Evolutionary conservation across 1,140 invertebrate genomes (phyloP), one percentile per base, ranked within the genome.

Genomic region (Trachymyrmex septentrionalis): DNA sequence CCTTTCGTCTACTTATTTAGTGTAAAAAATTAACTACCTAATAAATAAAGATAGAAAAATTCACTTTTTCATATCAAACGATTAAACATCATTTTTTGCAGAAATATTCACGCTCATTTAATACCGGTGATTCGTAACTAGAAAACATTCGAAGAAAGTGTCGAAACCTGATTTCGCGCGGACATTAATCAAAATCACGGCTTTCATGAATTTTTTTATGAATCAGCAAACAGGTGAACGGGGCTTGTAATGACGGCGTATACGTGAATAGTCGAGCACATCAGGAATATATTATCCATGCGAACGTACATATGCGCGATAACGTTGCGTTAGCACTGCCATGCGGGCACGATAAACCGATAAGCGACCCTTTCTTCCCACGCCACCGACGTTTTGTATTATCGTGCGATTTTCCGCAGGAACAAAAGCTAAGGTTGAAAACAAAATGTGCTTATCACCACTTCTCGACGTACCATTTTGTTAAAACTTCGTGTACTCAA

Each of bases 261-360:
- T 44, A 12, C 3, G 38, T 44, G 87, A 89, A 91, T 88, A 91
- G 88, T 77, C 59, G 21, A 63, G 34, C 64, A 72, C 88, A 80
- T 85, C 73, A 72, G 64, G 88, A 89, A 93, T 93, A 92, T 87
- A 93, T 92, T 92, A 92, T 66, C 48, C 71, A 78, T 85, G 88
- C 87, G 86, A 91, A 88, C 64, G 84, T 90, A 89, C 72, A 88
- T 87, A 76, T 77, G 86, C 27, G 75, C 82, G 90, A 92, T 89
- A 90, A 92, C 85, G 88, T 64, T 88, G 84, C 90, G 87, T 92
- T 90, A 89, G 82, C 76, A 30, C 69, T 72, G 86, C 64, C 88
- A 91, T 91, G 90, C 87, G 91, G 92, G 88, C 69, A 86, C 44
- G 92, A 93, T 93, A 92, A 92, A 85, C 73, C 66, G 92, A 93